Base-by-base conservation (phyloP, 2,113 vertebrate species). In the Thalassoma bifasciatum region DNA sequence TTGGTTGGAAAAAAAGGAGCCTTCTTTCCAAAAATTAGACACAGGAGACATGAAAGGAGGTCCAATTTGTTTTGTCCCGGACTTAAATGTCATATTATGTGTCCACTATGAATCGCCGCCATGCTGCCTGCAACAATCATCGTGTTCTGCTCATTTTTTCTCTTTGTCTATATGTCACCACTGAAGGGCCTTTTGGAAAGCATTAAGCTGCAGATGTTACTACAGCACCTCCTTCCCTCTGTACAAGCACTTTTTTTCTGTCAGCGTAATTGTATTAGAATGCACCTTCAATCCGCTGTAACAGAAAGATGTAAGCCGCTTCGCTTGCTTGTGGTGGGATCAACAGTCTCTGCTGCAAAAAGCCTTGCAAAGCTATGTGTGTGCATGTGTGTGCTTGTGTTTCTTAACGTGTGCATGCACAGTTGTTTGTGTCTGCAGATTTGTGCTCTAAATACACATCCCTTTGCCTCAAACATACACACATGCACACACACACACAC, bases 191-290 rank as follows among this genome's bases (percentile, higher is more conserved):
- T 84, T 6, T 84, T 69, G 65, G 68, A 73, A 68, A 10, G 78
- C 73, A 66, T 81, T 47, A 13, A 81, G 72, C 66, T 64, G 76
- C 79, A 65, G 52, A 86, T 83, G 79, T 79, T 78, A 71, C 71
- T 11, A 19, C 74, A 60, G 50, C 75, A 70, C 72, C 81, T 81
- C 82, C 86, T 76, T 70, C 66, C 65, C 75, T 54, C 73, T 59
- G 54, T 86, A 71, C 75, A 75, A 72, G 65, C 81, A 89, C 62
- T 82, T 87, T 87, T 76, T 83, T 60, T 60, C 19, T 56, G 52
- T 92, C 86, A 87, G 88, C 72, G 77, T 92, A 89, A 93, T 92
- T 91, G 82, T 91, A 92, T 92, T 91, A 91, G 86, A 87, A 90
- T 91, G 83, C 87, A 85, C 76, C 82, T 89, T 72, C 88, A 85